Evolutionary conservation across 2,113 vertebrate species (phyloP).

Genomic region (Aegotheles bennettii): DNA sequence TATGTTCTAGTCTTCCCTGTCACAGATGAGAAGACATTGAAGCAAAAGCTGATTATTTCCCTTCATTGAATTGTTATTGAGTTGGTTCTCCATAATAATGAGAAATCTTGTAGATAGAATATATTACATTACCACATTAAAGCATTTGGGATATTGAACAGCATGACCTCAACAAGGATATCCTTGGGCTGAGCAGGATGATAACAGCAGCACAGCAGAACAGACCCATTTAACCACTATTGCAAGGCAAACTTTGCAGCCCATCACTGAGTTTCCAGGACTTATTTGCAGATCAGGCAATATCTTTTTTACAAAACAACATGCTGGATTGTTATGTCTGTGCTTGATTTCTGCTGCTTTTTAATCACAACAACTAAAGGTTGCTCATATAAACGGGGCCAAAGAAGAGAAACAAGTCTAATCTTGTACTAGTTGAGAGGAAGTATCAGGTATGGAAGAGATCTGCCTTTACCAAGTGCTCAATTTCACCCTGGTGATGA

Average conservation of each 20-base stretch:
- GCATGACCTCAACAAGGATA: not conserved
- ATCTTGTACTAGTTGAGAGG: not conserved
- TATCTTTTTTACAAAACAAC: not conserved
- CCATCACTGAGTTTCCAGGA: not conserved
- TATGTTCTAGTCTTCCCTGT: not conserved
- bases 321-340: not conserved
- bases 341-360: not conserved
- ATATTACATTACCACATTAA: not conserved
- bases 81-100: not conserved
- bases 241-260: not conserved
- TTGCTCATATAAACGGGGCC: not conserved
- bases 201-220: not conserved
- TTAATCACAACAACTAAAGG: not conserved
- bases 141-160: not conserved
- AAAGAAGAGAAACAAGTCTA: not conserved
- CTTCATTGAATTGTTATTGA: not conserved
- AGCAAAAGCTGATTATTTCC: not conserved
- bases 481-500: not conserved
- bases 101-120: not conserved
- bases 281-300: not conserved
- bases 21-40: not conserved
- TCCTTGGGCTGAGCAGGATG: not conserved
- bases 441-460: not conserved
- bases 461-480: not conserved
- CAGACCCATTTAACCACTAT: not conserved